Evolutionary conservation across 2,888 invertebrate genomes (phyloP).

Genomic region (Apodemia zela): DNA sequence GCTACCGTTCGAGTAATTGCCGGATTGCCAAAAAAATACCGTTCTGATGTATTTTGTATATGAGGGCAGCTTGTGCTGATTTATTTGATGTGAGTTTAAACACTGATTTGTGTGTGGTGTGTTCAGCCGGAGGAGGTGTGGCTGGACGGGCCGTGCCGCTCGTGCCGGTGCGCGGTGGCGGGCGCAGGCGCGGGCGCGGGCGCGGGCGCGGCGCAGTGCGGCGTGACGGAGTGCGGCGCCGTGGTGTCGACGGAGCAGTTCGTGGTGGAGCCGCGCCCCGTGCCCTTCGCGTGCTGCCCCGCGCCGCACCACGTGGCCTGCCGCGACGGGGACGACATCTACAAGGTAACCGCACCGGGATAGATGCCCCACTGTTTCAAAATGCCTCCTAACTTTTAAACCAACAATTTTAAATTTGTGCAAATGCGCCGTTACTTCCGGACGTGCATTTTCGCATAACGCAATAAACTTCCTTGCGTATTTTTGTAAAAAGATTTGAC

Average conservation of each 20-base stretch:
- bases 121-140: slow-evolving; percentile 80
- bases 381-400: too few relatives aligned
- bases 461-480: too few relatives aligned
- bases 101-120: background rate
- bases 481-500: too few relatives aligned
- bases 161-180: slow-evolving; percentile 81
- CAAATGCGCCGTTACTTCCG: too few relatives aligned
- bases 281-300: slow-evolving; percentile 84
- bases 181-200: slow-evolving; percentile 35
- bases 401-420: too few relatives aligned
- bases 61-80: too few relatives aligned
- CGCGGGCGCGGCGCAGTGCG: slow-evolving; percentile 59
- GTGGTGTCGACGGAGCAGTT: slow-evolving; percentile 73
- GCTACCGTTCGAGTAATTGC: too few relatives aligned
- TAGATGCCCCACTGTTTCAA: too few relatives aligned
- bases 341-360: slow-evolving; percentile 53
- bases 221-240: slow-evolving; percentile 71
- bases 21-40: too few relatives aligned
- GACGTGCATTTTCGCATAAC: too few relatives aligned
- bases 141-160: slow-evolving; percentile 86
- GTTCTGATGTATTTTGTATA: too few relatives aligned
- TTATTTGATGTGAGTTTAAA: too few relatives aligned
- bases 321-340: slow-evolving; percentile 61
- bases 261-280: slow-evolving; percentile 71
- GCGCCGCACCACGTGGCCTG: slow-evolving; percentile 79